Percentiles rank a stretch among this genome's conserved stretches.
Evolutionary conservation across 2,888 invertebrate species (phyloP).

Genomic region (Archips xylosteana): DNA sequence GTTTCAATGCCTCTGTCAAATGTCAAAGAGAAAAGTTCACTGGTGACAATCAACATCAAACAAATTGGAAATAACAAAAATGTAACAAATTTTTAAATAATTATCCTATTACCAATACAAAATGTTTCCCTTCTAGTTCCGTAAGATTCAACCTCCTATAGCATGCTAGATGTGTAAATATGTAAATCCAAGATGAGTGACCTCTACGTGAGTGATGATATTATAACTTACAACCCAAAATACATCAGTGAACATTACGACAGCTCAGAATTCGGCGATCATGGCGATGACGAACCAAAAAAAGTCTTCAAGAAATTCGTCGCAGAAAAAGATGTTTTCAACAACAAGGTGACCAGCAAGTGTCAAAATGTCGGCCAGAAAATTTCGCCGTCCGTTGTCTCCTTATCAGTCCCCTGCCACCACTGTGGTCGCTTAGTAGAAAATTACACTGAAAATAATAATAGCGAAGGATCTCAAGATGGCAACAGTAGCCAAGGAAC

Average conservation of each 20-base stretch:
- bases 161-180: neutral
- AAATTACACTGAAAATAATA: neutral
- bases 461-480: neutral
- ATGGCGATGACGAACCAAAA: neutral
- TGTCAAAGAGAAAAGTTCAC: neutral
- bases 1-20: neutral
- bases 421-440: neutral
- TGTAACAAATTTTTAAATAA: neutral
- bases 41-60: neutral
- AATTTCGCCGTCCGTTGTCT: neutral
- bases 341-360: neutral
- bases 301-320: neutral
- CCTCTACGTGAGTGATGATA: neutral
- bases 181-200: neutral
- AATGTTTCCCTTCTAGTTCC: neutral
- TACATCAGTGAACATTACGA: neutral
- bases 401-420: neutral
- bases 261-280: constrained; percentile 12
- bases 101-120: neutral
- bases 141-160: neutral
- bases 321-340: neutral
- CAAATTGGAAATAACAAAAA: neutral
- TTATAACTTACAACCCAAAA: neutral
- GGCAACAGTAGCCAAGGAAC: neutral
- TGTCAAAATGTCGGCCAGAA: neutral